Conservation (phyloP, 37 sponge, comb jelly and placozoan genomes). For the Halisarca cf. caerulea region DNA sequence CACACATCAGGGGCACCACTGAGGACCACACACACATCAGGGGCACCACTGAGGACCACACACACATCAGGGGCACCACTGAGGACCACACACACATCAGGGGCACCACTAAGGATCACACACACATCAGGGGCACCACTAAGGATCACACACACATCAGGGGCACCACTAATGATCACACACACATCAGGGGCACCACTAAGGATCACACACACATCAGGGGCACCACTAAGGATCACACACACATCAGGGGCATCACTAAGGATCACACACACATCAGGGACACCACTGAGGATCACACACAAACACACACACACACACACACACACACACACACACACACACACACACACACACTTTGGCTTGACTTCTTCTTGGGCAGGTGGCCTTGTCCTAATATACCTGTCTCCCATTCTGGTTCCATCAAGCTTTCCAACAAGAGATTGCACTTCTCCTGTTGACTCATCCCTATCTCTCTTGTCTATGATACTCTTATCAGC, state of each 20-base stretch:
- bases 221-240: background rate
- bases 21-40: background rate
- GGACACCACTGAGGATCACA: background rate
- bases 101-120: background rate
- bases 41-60: too few species aligned
- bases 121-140: background rate
- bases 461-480: slow-evolving; percentile 85
- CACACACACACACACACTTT: slow-evolving; percentile 38
- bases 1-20: too few species aligned
- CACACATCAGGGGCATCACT: background rate
- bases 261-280: background rate
- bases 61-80: too few species aligned
- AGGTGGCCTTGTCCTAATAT: slow-evolving; percentile 70
- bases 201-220: background rate
- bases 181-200: too few species aligned
- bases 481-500: slow-evolving; percentile 93
- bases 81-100: slow-evolving; percentile 30
- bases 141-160: background rate
- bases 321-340: slow-evolving; percentile 1
- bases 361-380: slow-evolving; percentile 32
- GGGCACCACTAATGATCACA: too few species aligned
- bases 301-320: background rate
- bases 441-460: slow-evolving; percentile 98
- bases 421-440: slow-evolving; percentile 84
- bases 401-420: slow-evolving; percentile 91